Evolutionary conservation across 2,113 vertebrate genomes (phyloP), one percentile per base, ranked within the genome.

Genomic region (Aegotheles bennettii): DNA sequence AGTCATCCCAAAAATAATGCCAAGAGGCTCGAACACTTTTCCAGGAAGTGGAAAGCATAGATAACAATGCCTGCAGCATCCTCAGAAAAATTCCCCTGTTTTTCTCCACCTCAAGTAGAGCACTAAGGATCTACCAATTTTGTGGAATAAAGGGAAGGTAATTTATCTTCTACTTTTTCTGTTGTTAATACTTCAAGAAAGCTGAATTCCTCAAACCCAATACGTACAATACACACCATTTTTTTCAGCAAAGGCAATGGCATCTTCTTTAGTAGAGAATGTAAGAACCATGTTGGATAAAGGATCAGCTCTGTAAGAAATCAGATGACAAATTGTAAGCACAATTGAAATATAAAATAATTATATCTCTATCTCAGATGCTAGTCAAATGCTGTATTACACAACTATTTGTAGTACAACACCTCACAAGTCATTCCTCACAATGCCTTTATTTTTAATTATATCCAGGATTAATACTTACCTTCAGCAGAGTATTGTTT

Each of bases 241-340:
- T 97, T 99, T 99, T 97, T 99, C 99, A 74, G 99, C 99, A 95
- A 99, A 99, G n/a, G 98, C 98, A 80, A 99, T 78, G 23, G 99
- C 99, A 17, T 99, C 99, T 91, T 99, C 99, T 96, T 99, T 99
- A 70, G 98, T 98, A 93, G 98, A 97, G 90, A 99, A 99, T 17
- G 95, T 92, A 17, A 99, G 98, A 94, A 98, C 75, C 98, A 99
- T 98, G 97, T 99, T 99, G 96, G 99, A 99, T 64, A 99, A 96
- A 20, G 99, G 99, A 97, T 99, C 99, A 36, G 97, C 99, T 70
- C 99, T 99, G 96, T 59, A 98, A 97, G 74, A 93, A 93, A 96
- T 45, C 12, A 51, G 33, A 76, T 42, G 15, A 71, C 10, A 86
- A 80, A 68, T 86, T 87, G 91, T 88, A 88, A 47, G 17, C 21